Conservation (phyloP, 2,113 vertebrate genomes). For the Charina bottae region DNA sequence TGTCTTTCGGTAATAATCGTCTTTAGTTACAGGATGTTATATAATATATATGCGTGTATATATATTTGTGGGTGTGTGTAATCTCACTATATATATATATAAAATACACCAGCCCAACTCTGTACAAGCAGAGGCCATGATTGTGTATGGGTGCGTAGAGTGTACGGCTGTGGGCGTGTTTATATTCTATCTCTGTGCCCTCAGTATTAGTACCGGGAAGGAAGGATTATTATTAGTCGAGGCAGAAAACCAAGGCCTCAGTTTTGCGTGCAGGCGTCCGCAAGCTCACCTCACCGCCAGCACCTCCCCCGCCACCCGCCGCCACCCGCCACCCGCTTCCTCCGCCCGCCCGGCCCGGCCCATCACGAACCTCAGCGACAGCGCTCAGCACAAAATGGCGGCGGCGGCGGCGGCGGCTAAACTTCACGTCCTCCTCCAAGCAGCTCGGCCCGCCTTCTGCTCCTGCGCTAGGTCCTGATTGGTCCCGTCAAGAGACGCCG, state of each 20-base stretch:
- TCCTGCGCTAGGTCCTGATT: neutral
- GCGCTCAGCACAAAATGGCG: constrained; percentile 29
- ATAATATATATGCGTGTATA: no score
- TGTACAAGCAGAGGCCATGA: neutral
- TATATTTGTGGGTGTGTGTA: no score
- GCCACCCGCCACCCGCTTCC: neutral
- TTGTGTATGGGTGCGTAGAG: neutral
- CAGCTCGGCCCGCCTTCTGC: neutral
- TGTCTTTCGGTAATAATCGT: no score
- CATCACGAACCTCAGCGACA: neutral
- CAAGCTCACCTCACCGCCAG: neutral
- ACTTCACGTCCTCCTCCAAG: neutral
- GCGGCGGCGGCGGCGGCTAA: neutral
- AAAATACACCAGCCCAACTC: neutral
- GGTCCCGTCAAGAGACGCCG: neutral
- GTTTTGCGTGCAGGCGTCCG: neutral
- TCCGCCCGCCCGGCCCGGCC: neutral
- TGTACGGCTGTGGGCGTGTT: neutral
- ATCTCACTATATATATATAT: no score
- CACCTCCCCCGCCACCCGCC: neutral
- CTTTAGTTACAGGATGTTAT: no score
- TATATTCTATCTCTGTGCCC: neutral
- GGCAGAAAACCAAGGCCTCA: neutral
- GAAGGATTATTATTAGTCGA: neutral
- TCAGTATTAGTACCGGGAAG: neutral